Evolutionary conservation across 2,113 vertebrate genomes (phyloP), one percentile per base, ranked within the genome.

Genomic region (Falco punctatus): DNA sequence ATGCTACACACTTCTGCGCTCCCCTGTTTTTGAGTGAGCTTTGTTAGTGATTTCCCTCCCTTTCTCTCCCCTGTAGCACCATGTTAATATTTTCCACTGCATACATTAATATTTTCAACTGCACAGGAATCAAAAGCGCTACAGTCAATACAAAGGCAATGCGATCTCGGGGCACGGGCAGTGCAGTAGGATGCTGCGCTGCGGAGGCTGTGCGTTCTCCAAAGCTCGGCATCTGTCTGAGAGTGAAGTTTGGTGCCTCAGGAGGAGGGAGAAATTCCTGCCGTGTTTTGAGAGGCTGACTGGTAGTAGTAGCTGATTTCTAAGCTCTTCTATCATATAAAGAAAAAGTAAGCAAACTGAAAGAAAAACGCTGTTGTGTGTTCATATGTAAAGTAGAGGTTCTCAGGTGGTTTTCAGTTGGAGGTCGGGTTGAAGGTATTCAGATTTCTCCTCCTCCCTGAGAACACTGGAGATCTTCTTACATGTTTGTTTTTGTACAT

Each of bases 151-250:
- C 3, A 58, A 35, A 62, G 32, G 5, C 24, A 55, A 33, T 77
- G 55, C 64, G n/a, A 52, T 65, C 67, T 42, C 4, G 8, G 57
- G 40, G 21, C 51, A 4, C 4, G 70, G 35, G 27, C 8, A 2
- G 2, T 46, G 18, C 27, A 27, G 11, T 21, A 24, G 8, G 11
- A 20, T 82, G 57, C 26, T 1, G 0, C 1, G 1, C 2, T 1
- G 1, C 2, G 5, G 51, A 55, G 88, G 15, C 33, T 66, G 15
- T 14, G 28, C 5, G 0, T 19, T 77, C 46, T 38, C 30, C 18
- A 42, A 13, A 73, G 8, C 32, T 35, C 9, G 0, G 19, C 48
- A 33, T 46, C 22, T 0, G 0, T 9, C 4, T 54, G 16, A 35
- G 57, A 27, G 4, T 16, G 23, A 74, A 44, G 42, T 54, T 52